Base-by-base conservation (phyloP, 2,113 vertebrate genomes). In the Turdus rufiventris region DNA sequence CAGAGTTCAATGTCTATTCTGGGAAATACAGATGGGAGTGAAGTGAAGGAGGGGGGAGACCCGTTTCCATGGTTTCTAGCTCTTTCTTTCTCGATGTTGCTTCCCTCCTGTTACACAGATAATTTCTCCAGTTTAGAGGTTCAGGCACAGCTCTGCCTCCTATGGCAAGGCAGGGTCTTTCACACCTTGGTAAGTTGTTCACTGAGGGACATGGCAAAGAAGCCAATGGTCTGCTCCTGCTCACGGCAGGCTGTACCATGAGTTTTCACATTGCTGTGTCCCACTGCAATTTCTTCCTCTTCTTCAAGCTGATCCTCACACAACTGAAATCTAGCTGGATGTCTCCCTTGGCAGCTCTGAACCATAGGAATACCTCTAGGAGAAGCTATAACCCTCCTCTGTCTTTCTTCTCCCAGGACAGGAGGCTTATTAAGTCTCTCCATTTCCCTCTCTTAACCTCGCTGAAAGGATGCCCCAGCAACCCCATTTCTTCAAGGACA, bases 61-160 rank as follows among this genome's bases (percentile, higher is more conserved):
- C 36, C 0, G 94, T 97, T 97, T 97, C 97, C 95, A 97, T 97
- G 97, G 97, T 97, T 97, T 96, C 96, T 74, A 74, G 91, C 78
- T 94, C 73, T 2, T 4, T 95, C 94, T 94, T 93, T 95, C 86
- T 88, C 20, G 0, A 2, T 82, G 54, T 87, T 91, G 77, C 78
- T 84, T 94, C 93, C 78, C 68, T 97, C 65, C 81, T 92, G n/a
- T 94, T 88, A 80, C 77, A 80, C 54, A 91, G 68, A 67, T 82
- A 91, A 88, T 95, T 91, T 89, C 65, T 91, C 68, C 19, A 31
- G 61, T 93, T 73, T 85, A 0, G 5, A 68, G 60, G 66, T 47
- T 88, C 79, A 78, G 90, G n/a, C 71, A 89, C 42, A 61, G 54
- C 36, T 71, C 73, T 78, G 57, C 42, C 71, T 92, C 72, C 10